phyloP scores from a whole-genome alignment of 2,797 vertebrate genomes.

The Mycteria americana region DNA sequence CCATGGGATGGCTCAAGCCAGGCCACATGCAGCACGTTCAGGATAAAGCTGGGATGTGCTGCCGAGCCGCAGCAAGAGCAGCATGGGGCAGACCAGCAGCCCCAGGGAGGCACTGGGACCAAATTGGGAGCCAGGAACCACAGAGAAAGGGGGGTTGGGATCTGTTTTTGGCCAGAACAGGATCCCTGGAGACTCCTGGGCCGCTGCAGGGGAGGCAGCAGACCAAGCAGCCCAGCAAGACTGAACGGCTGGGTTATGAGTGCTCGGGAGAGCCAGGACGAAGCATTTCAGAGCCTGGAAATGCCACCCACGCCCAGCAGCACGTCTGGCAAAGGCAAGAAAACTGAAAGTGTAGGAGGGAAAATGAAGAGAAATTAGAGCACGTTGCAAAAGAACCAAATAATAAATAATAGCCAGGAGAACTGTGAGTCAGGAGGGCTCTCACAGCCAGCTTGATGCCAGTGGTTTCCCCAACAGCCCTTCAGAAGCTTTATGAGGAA shows the following conservation, averaged over 20 bases:
- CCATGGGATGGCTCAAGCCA: neutral
- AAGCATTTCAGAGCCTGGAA: neutral
- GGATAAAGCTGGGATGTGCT: neutral
- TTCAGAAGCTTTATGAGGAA: neutral
- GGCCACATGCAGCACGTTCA: accelerated
- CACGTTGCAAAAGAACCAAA: neutral
- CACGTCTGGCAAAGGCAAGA: neutral
- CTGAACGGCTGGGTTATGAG: neutral
- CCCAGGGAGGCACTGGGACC: neutral
- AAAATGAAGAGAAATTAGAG: neutral
- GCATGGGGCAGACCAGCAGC: accelerated
- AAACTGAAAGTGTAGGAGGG: too few relatives aligned
- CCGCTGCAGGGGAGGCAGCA: neutral
- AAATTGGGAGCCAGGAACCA: neutral
- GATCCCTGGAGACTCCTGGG: neutral
- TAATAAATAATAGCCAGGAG: neutral
- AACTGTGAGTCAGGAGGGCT: neutral
- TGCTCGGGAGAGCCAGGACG: accelerated
- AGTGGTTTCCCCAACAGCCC: neutral
- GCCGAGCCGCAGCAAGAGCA: neutral
- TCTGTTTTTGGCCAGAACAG: neutral
- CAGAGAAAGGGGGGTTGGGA: neutral
- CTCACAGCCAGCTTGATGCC: neutral
- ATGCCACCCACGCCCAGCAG: neutral
- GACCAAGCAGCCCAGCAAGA: neutral